Evolutionary conservation across 1,140 invertebrate genomes (phyloP), one percentile per base, ranked within the genome.

Genomic region (Leptinotarsa texana): DNA sequence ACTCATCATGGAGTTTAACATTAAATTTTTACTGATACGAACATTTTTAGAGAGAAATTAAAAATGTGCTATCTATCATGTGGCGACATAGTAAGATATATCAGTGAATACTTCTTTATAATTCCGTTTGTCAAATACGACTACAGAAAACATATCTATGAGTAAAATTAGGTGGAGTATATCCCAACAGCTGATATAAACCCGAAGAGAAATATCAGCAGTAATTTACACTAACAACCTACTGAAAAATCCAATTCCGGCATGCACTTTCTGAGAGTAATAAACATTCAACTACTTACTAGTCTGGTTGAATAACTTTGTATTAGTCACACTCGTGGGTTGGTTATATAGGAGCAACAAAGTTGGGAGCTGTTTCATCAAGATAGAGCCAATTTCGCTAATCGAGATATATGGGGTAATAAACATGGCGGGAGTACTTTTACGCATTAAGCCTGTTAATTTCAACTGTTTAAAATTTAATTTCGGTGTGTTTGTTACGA

Each of bases 361-460:
- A 66, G 65, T 66, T 66, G 65, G 65, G 18, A 27, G 65, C 24
- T 42, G 65, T 27, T 66, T 66, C 24, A 74, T 74, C 73, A 74
- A 74, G 66, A 70, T 51, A 74, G 69, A 74, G 69, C 73, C 73
- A 74, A 74, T 74, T 74, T 66, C 22, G 65, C 65, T 66, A 66
- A 66, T 66, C 65, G 65, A 66, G 27, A 66, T 66, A 66, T 66
- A 66, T 66, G 65, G 65, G 18, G n/a, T 22, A 66, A 66, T 66
- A 66, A 66, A 66, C 65, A 66, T 27, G 24, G 65, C 5, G 24
- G 65, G n/a, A 66, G 18, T 66, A 66, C 65, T 66, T 66, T 66
- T 27, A 66, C 65, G 65, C 4, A 66, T 66, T 27, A 66, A 17
- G 0, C 18, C 18, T 21, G 65, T 66, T 66, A 66, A 66, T 66